Evolutionary conservation across 2,888 invertebrate species (phyloP), one percentile per base, ranked within the genome.

Genomic region (Tanytarsus gracilentus): DNA sequence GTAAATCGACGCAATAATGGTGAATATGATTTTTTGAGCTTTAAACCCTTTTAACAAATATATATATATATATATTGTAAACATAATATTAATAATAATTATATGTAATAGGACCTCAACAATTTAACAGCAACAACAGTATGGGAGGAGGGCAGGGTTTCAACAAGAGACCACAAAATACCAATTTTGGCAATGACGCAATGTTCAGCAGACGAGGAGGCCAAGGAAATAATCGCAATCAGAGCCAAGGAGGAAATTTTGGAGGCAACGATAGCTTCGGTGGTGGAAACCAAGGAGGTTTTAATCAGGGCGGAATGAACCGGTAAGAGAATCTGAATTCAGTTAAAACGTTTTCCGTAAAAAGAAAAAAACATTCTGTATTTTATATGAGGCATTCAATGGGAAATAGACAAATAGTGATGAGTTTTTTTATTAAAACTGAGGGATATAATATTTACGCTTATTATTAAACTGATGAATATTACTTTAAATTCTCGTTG

Each of bases 161-260:
- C 9, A 33, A 52, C 9, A 29, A 33, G 6, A 30, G 52, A 23
- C 30, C 16, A 7, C 52, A 52, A 18, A 52, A 33, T 18, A 56
- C 26, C 44, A 55, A 16, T 55, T 61, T 16, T 56, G 62, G 48
- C 55, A 62, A 23, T 61, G 62, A 62, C 21, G 62, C 61, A 16
- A 60, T 60, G 60, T 60, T 50, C 11, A 49, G 36, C 3, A 49
- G 60, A 5, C 33, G 60, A 49, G 14, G 48, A 27, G 29, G 30
- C 3, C 33, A 33, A 36, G 44, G 44, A 1, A 18, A 18, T 11
- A 44, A 44, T 11, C 18, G 44, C 18, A 44, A 44, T 23, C 44
- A 44, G 40, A 40, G 21, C 9, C n/a, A 23, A 3, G 40, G 56
- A 5, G 48, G 48, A 11, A 56, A 56, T 36, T 39, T 40, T 25